Conservation (phyloP, 2,888 invertebrate genomes). For the Diadegma fenestrale region DNA sequence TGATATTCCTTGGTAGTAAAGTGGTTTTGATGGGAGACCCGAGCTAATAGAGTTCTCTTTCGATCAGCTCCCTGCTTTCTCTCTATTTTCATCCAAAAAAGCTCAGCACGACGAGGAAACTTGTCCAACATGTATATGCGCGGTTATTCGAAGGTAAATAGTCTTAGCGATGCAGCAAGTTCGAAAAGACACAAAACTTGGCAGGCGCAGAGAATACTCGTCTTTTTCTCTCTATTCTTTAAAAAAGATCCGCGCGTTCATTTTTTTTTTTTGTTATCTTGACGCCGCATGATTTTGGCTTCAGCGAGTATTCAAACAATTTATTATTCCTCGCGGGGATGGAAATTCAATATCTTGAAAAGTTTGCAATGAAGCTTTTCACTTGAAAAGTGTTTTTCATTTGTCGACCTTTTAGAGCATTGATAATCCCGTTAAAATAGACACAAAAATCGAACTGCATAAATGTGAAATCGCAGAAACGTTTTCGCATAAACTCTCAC, state of each 20-base stretch:
- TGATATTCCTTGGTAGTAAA: conserved; percentile 57
- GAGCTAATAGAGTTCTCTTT: conserved; percentile 29
- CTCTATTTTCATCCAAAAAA: background rate
- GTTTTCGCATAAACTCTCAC: conserved; percentile 21
- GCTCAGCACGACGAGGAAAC: background rate
- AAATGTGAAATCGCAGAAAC: conserved; percentile 30
- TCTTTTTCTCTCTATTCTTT: background rate
- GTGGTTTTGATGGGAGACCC: conserved; percentile 59
- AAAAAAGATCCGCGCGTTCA: background rate
- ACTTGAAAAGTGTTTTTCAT: background rate
- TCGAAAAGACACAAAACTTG: background rate
- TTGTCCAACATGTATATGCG: background rate
- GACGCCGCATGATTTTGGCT: background rate
- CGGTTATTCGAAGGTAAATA: background rate
- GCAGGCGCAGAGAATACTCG: too few relatives aligned
- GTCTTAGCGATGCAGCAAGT: background rate
- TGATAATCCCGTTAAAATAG: background rate
- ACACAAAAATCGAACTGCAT: background rate
- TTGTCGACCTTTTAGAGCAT: background rate
- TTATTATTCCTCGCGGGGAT: background rate
- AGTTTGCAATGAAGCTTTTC: background rate
- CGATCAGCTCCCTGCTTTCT: conserved; percentile 15
- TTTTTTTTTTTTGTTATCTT: background rate
- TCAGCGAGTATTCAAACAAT: background rate
- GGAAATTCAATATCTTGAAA: background rate